Conservation (phyloP, 2,888 invertebrate genomes). For the Biston betularia region DNA sequence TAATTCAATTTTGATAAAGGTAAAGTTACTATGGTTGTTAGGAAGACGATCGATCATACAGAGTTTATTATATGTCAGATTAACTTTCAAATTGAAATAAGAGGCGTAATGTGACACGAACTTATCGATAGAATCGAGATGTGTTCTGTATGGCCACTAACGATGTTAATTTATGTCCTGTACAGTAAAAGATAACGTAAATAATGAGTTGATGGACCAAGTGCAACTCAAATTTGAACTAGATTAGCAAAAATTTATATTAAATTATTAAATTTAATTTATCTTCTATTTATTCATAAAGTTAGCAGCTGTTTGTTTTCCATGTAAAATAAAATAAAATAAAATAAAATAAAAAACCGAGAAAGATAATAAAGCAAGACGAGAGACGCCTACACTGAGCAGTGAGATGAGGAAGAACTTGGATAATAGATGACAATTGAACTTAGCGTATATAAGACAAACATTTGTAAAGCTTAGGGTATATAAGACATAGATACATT, state of each 20-base stretch:
- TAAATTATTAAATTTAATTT: too few species aligned
- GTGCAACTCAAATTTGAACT: background rate
- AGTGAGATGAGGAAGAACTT: too few species aligned
- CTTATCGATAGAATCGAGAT: slow-evolving; percentile 42
- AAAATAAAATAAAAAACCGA: too few species aligned
- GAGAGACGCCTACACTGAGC: too few species aligned
- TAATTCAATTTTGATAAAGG: slow-evolving; percentile 16
- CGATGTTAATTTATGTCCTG: slow-evolving; percentile 1
- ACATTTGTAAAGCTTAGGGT: too few species aligned
- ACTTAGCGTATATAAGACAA: too few species aligned
- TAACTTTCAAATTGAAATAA: slow-evolving; percentile 68
- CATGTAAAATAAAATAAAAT: too few species aligned
- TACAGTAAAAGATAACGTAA: background rate
- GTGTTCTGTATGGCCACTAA: slow-evolving; percentile 27
- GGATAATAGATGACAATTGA: too few species aligned
- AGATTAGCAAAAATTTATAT: background rate
- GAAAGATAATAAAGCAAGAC: too few species aligned
- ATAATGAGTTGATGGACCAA: background rate
- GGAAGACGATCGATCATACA: slow-evolving; percentile 71
- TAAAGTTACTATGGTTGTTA: slow-evolving; percentile 45
- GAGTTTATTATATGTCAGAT: slow-evolving; percentile 73
- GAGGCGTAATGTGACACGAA: slow-evolving; percentile 70
- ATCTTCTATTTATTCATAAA: too few species aligned
- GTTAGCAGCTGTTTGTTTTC: too few species aligned
- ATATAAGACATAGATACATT: too few species aligned